Evolutionary conservation across 2,797 vertebrate species (phyloP), one percentile per base, ranked within the genome.

Genomic region (Ptychadena robeensis): DNA sequence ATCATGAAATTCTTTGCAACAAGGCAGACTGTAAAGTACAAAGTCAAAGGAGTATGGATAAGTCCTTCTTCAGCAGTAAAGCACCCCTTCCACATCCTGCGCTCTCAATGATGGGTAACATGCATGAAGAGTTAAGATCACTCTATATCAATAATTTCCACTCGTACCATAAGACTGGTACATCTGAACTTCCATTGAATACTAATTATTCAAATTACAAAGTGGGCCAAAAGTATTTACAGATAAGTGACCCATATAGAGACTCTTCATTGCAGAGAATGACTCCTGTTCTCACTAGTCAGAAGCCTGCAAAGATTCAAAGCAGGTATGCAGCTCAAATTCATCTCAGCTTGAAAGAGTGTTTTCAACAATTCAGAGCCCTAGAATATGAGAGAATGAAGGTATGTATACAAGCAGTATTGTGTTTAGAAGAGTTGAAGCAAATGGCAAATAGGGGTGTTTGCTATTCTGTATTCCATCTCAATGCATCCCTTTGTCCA

Each of bases 311-410:
- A 79, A 96, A 93, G 88, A 92, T 88, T 81, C 90, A 88, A 31
- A 92, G 88, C 69, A 90, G 89, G 85, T 88, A 93, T 77, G 88
- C 90, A 86, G 92, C 91, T 2, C 94, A 96, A 81, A 93, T 97
- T 68, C 93, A 94, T 32, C 69, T 92, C 86, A 89, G 91, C 82
- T 90, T 98, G 81, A 96, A 98, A 18, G 93, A 98, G 81, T 97
- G 96, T 86, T 95, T 91, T 1, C 94, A 97, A 76, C 95, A 98
- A 86, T 96, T 93, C 93, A 95, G 87, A 90, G 89, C 92, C 89
- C 88, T 99, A 91, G 95, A 97, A 89, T 96, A 94, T 87, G 96
- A 98, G 82, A 95, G 96, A 82, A 97, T 96, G 89, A 95, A 92
- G 96, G 98, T 98, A 94, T 22, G 66, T 71, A 25, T 10, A 71